Base-by-base conservation (phyloP, 2,888 invertebrate species). In the Uloborus plumipes region DNA sequence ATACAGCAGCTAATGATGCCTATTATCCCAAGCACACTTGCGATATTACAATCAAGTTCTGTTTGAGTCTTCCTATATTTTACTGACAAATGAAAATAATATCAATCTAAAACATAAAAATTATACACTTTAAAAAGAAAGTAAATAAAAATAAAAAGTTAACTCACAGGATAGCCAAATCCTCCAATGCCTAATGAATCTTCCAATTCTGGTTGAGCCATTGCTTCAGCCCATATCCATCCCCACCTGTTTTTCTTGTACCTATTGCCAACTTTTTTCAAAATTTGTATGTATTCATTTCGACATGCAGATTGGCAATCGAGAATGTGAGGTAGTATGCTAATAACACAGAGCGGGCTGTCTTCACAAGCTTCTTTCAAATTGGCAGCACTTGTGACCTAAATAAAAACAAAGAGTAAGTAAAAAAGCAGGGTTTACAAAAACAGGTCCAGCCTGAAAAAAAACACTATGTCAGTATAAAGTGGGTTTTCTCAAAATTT, bases 191-290 rank as follows among this genome's bases (percentile, higher is more conserved):
- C 99, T 51, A 99, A 89, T 0, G 96, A 93, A 85, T 93, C 93
- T 89, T 99, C 99, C 20, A 99, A 89, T 0, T 93, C 92, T 0
- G 91, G 89, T 89, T 99, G 98, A 1, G 94, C 92, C 14, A 93
- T 95, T 59, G 96, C 98, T 89, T 99, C 98, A 1, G 95, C 90
- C 99, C 99, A 99, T 15, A 95, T 91, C 98, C 98, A 99, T 84
- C 91, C 91, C 98, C 98, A 98, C 91, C 93, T 92, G 89, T 97
- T 96, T 90, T 94, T 94, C 91, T 98, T 98, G 91, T 94, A 98
- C 88, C 96, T 96, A 78, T 97, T 96, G 0, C 94, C 96, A 84
- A 96, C 91, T 0, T 91, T 90, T 18, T 91, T 92, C 6, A 99
- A 91, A 1, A 92, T 92, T 51, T 92, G 89, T 69, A 99, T 88